phyloP scores from a whole-genome alignment of 2,888 invertebrate species.

The Dione vanillae region DNA sequence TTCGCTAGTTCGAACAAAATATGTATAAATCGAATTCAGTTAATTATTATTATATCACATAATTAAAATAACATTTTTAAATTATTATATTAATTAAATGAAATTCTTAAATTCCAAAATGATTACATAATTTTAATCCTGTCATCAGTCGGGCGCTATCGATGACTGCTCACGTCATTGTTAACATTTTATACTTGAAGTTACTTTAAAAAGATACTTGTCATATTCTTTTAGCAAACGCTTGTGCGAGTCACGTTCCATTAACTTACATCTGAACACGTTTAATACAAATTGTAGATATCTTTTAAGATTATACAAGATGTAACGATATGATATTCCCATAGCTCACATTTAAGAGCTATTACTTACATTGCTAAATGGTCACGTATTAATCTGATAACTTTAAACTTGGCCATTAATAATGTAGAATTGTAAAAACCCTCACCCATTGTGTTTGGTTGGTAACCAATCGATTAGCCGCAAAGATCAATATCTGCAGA shows the following conservation, averaged over 20 bases:
- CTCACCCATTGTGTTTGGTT: constrained; percentile 46
- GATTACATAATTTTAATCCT: constrained; percentile 5
- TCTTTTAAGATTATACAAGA: constrained; percentile 22
- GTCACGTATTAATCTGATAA: constrained; percentile 41
- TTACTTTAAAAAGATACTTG: constrained; percentile 13
- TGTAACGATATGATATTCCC: constrained; percentile 18
- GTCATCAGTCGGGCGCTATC: constrained; percentile 11
- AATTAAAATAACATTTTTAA: too few relatives aligned
- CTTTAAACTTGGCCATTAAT: constrained; percentile 41
- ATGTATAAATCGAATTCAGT: too few relatives aligned
- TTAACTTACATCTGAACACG: constrained; percentile 16
- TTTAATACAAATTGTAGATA: constrained; percentile 18
- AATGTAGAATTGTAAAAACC: constrained; percentile 38
- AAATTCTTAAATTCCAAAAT: neutral
- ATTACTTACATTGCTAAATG: constrained; percentile 35
- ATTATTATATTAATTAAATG: neutral
- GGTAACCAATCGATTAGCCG: constrained; percentile 54
- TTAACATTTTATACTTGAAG: constrained; percentile 9
- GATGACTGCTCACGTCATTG: constrained; percentile 11
- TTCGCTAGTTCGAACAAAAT: too few relatives aligned
- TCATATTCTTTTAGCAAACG: constrained; percentile 14
- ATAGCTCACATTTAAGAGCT: constrained; percentile 34
- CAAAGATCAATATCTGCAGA: constrained; percentile 71
- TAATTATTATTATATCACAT: too few relatives aligned
- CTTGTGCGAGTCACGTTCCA: constrained; percentile 27